Evolutionary conservation across 1,140 invertebrate genomes (phyloP), one percentile per base, ranked within the genome.

Genomic region (Drosophila suzukii): DNA sequence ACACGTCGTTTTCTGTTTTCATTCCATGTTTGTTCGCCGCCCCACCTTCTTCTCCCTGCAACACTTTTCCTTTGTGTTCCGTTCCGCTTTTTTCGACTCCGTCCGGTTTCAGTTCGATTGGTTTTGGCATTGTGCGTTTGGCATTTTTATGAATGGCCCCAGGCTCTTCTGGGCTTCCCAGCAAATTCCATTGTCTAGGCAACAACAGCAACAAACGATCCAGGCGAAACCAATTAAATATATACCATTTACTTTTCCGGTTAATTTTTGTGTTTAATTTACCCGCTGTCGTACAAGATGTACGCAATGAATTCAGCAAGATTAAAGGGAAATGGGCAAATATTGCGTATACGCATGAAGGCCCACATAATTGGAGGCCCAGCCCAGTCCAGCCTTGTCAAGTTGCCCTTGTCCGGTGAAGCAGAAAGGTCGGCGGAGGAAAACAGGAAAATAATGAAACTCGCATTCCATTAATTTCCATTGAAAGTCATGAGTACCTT

Each of bases 71-170:
- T 68, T 59, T 50, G 39, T 68, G 4, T 41, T 71, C 27, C 63
- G 17, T 34, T 51, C 49, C 39, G 17, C 36, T 27, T 20, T 47
- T 7, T 17, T 34, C 41, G 27, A 32, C 43, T 58, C 41, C 27
- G 41, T 32, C 50, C 66, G 60, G 49, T 67, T 56, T 53, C 50
- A 36, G 50, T 56, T 63, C 57, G 34, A 61, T 68, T 60, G 46
- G 39, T 67, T 41, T 75, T 60, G 43, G 46, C 58, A 60, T 60
- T 81, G 56, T 75, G 63, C 46, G 55, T 63, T 83, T 83, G 80
- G 81, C 75, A 79, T 79, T 80, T 83, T 86, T 79, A 86, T 86
- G 82, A 86, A 86, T 88, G 83, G 70, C 47, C 75, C 41, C 8
- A 47, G 46, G 47, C 34, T 53, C 43, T 47, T 53, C 43, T 47